These are phyloP conservation scores for Archilochus colubris DNA, from an alignment of 2,113 vertebrate species.

Conservation along the genomic window DNA sequence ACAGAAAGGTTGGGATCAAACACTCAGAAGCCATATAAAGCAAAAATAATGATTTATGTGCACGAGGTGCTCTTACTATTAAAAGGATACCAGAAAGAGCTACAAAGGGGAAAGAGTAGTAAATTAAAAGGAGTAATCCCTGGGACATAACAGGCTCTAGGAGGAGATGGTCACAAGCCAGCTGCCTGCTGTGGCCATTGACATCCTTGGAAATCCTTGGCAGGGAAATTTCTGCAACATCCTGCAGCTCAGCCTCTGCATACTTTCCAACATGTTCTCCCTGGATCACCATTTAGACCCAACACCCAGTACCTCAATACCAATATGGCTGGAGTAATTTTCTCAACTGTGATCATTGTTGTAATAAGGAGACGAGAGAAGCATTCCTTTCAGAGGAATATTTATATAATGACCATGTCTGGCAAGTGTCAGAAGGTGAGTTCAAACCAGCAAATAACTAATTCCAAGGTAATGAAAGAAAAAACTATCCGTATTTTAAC, in stretches of 20 bases:
- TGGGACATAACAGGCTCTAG: background rate
- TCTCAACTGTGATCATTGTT: background rate
- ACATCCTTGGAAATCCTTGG: background rate
- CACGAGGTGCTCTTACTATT: background rate
- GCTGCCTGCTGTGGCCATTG: background rate
- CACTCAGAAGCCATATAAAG: background rate
- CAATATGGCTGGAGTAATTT: background rate
- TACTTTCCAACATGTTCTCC: background rate
- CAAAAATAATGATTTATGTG: background rate
- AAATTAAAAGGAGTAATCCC: background rate
- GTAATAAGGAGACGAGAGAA: background rate
- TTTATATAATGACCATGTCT: background rate
- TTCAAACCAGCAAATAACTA: background rate
- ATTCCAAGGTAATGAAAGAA: background rate
- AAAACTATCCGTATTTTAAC: background rate
- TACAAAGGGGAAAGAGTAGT: background rate
- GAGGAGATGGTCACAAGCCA: background rate
- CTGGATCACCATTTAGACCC: background rate
- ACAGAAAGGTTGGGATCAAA: conserved; percentile 19
- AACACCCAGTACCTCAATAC: background rate
- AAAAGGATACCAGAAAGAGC: background rate
- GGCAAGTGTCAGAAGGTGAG: background rate
- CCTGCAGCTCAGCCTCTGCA: background rate
- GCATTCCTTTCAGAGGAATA: background rate
- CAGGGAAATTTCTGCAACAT: background rate